Evolutionary conservation across 2,888 invertebrate species (phyloP).

Genomic region (Thyatira batis): DNA sequence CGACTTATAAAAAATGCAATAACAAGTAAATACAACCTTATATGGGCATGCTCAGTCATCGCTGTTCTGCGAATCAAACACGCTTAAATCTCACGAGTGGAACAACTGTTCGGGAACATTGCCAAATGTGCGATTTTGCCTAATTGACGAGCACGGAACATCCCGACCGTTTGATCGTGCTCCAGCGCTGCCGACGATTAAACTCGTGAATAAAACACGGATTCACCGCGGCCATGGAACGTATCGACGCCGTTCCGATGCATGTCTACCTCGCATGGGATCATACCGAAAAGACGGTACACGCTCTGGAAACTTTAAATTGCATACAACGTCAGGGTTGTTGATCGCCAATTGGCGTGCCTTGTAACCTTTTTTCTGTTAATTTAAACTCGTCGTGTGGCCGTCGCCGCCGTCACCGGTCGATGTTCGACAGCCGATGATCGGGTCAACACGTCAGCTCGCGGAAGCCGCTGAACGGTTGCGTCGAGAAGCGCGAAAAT

Average conservation of each 20-base stretch:
- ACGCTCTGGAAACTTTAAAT: conserved; percentile 3
- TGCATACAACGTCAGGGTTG: conserved; percentile 32
- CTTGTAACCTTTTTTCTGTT: conserved; percentile 20
- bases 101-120: conserved; percentile 71
- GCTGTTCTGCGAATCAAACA: conserved; percentile 51
- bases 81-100: conserved; percentile 47
- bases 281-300: neutral
- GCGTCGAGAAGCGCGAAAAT: conserved; percentile 69
- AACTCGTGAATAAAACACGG: conserved; percentile 50
- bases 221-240: conserved; percentile 35
- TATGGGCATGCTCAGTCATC: conserved; percentile 46
- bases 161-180: conserved; percentile 66
- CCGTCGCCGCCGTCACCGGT: conserved; percentile 31
- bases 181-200: conserved; percentile 49
- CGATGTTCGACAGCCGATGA: conserved; percentile 61
- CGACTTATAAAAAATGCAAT: conserved; percentile 21
- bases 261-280: conserved; percentile 6
- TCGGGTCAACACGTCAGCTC: conserved; percentile 50
- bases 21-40: conserved; percentile 59
- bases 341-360: conserved; percentile 54
- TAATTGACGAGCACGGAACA: conserved; percentile 73
- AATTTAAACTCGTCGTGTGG: conserved; percentile 31
- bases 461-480: conserved; percentile 65
- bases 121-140: conserved; percentile 74
- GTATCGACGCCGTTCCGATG: conserved; percentile 28